These are phyloP conservation scores for Antheraea pernyi DNA, from an alignment of 1,140 invertebrate genomes.

Conservation along the genomic window DNA sequence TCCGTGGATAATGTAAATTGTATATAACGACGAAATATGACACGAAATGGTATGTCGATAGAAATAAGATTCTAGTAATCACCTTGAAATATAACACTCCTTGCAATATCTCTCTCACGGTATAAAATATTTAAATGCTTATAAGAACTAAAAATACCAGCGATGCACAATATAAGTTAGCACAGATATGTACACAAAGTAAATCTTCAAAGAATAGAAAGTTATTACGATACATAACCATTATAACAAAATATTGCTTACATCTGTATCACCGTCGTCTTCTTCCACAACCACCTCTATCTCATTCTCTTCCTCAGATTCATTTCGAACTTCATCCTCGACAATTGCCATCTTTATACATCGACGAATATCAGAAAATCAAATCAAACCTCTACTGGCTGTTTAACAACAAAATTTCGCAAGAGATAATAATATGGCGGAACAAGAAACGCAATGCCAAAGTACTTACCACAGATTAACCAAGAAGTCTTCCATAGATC, in stretches of 20 bases:
- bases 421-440: constrained; percentile 35
- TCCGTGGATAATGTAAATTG: neutral
- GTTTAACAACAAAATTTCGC: constrained; percentile 44
- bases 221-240: neutral
- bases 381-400: constrained; percentile 20
- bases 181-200: neutral
- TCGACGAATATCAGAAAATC: constrained; percentile 17
- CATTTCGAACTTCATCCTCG: constrained; percentile 69
- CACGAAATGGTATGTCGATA: neutral
- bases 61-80: neutral
- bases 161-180: neutral
- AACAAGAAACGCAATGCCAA: constrained; percentile 17
- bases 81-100: neutral
- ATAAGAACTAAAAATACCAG: neutral
- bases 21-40: neutral
- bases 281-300: constrained; percentile 69
- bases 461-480: too few relatives aligned
- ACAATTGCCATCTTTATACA: constrained; percentile 62
- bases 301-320: constrained; percentile 72
- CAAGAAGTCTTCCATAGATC: too few relatives aligned
- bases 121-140: neutral
- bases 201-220: constrained; percentile 2
- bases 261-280: constrained; percentile 66
- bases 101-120: neutral
- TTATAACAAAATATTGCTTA: constrained; percentile 32